These are phyloP conservation scores for Ochropleura plecta DNA, from an alignment of 2,888 invertebrate genomes.

Conservation along the genomic window DNA sequence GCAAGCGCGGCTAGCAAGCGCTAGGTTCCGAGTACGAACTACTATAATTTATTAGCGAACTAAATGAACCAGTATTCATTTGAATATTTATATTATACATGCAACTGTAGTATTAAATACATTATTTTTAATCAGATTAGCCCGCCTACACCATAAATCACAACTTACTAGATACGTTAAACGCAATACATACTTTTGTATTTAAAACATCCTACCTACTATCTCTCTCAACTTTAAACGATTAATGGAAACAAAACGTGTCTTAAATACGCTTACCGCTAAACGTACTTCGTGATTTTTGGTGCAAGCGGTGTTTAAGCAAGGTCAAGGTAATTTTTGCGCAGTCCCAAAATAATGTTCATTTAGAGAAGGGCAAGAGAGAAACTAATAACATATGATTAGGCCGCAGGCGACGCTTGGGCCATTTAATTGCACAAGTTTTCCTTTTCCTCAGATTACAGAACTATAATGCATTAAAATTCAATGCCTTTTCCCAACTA, in stretches of 20 bases:
- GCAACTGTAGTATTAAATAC: background rate
- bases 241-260: background rate
- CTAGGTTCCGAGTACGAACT: conserved; percentile 9
- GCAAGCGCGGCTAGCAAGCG: background rate
- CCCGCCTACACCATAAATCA: background rate
- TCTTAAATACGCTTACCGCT: background rate
- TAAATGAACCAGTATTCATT: background rate
- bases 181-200: background rate
- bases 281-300: background rate
- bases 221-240: background rate
- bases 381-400: background rate
- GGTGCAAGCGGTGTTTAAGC: background rate
- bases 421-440: conserved; percentile 12
- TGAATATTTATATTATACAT: background rate
- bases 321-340: conserved; percentile 20
- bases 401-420: background rate
- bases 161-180: background rate
- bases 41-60: background rate
- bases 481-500: background rate
- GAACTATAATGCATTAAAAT: conserved; percentile 8
- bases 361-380: conserved; percentile 7
- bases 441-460: background rate
- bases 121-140: background rate
- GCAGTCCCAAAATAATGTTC: background rate
- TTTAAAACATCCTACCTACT: background rate